Evolutionary conservation across 2,797 vertebrate genomes (phyloP), one percentile per base, ranked within the genome.

Genomic region (Macropus fuliginosus): DNA sequence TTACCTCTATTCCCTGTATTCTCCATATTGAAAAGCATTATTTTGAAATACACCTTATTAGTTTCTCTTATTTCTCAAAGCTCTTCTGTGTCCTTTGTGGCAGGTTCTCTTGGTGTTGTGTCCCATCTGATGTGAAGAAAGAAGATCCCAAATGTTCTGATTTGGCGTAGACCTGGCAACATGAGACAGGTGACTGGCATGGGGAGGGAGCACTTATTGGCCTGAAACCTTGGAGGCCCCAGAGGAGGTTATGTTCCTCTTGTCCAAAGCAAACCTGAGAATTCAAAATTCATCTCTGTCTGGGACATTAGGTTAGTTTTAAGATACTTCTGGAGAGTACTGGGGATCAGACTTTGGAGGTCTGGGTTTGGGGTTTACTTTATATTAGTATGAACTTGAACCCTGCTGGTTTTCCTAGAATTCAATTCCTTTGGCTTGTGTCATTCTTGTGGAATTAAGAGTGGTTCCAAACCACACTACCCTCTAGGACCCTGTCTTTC

Each of bases 1-100:
- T 27, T 55, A 28, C 16, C 4, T 90, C 95, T 62, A 40, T 93
- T 29, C 91, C 27, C n/a, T 52, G 34, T 54, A 40, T 91, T 66
- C 46, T 59, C 40, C 40, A 93, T 52, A 46, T 18, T 93, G 74
- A 97, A 90, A 95, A 54, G 34, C 90, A 74, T 91, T 34, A 18
- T 40, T 91, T 89, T 95, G 54, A 95, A 95, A 91, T 94, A 16
- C 52, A 52, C 91, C 56, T 91, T 95, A 94, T 91, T 55, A 34
- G 94, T 95, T 91, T 55, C 50, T 93, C 34, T 93, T 50, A 66
- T 18, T 97, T 95, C 93, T 90, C 46, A 4, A 21, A n/a, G 54
- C 54, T 93, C 5, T 94, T 95, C 56, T 95, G 66, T 96, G 91
- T 90, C 91, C 74, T 96, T 93, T 94, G 89, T 94, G 94, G 55